Percentiles rank a stretch among this genome's conserved stretches.
phyloP scores from a whole-genome alignment of 2,113 vertebrate genomes.

The Corynorhinus townsendii region DNA sequence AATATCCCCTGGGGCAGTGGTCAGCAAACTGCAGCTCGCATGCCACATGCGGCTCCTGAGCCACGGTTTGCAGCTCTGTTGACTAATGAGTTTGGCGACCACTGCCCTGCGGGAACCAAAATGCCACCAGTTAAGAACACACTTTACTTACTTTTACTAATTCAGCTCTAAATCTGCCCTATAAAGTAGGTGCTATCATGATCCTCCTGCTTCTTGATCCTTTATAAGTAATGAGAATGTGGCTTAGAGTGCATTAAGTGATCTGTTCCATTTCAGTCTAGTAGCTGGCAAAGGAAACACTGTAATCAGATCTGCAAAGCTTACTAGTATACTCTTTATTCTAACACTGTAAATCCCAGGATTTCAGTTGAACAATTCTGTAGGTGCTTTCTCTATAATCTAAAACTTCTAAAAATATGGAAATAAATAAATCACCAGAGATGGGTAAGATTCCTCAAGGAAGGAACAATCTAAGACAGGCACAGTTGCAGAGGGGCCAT shows the following conservation, averaged over 20 bases:
- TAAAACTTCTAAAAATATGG: background rate
- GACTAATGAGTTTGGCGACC: too few relatives aligned
- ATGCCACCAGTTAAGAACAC: background rate
- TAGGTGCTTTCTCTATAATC: background rate
- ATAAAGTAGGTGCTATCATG: background rate
- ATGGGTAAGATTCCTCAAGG: too few relatives aligned
- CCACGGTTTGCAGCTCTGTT: too few relatives aligned
- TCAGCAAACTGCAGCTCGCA: too few relatives aligned
- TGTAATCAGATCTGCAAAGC: background rate
- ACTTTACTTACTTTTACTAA: background rate
- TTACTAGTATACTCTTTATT: background rate
- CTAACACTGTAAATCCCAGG: background rate
- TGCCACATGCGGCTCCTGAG: too few relatives aligned
- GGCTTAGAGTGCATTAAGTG: background rate
- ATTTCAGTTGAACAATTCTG: background rate
- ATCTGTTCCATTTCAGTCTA: background rate
- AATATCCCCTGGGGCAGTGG: background rate
- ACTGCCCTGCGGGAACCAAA: background rate
- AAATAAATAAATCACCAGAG: background rate
- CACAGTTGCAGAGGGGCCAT: too few relatives aligned
- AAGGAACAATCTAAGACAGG: too few relatives aligned
- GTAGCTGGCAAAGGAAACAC: background rate
- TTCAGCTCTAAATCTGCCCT: background rate
- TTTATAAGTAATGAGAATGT: background rate
- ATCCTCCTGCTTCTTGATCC: background rate